A percentile compares a stretch with the other conserved stretches of the same genome.
phyloP scores from a whole-genome alignment of 1,140 invertebrate genomes.

The Diorhabda elongata region DNA sequence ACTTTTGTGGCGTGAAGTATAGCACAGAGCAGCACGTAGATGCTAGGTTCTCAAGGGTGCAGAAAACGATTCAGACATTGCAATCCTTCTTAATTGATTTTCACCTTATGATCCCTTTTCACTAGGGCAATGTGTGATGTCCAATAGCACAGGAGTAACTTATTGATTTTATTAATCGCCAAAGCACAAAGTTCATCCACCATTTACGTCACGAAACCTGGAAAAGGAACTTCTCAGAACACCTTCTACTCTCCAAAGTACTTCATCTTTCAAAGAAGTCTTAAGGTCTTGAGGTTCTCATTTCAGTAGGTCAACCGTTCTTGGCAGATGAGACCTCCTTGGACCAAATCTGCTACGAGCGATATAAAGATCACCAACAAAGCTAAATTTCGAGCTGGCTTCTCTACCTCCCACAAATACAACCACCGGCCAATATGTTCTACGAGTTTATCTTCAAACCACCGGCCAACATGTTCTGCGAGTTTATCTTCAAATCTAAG shows the following conservation, averaged over 20 bases:
- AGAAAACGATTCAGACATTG: slow-evolving; percentile 15
- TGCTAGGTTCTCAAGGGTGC: not conserved
- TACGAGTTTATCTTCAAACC: slow-evolving; percentile 15
- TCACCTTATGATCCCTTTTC: slow-evolving; percentile 18
- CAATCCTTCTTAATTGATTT: slow-evolving; percentile 10
- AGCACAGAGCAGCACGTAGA: slow-evolving; percentile 24
- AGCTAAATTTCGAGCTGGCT: slow-evolving; percentile 8
- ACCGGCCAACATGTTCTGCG: slow-evolving; percentile 6
- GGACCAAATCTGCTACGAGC: slow-evolving; percentile 5
- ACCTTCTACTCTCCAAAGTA: not conserved
- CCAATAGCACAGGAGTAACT: slow-evolving; percentile 17
- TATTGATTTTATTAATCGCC: slow-evolving; percentile 35
- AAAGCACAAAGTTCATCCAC: slow-evolving; percentile 29
- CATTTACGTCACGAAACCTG: slow-evolving; percentile 38
- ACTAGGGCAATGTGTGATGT: not conserved
- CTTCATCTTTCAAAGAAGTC: not conserved
- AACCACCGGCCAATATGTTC: slow-evolving; percentile 9
- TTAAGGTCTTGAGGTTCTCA: slow-evolving; percentile 11
- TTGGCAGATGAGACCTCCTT: slow-evolving; percentile 10
- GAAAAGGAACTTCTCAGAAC: not conserved
- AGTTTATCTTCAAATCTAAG: slow-evolving; percentile 8
- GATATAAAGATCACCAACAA: slow-evolving; percentile 4
- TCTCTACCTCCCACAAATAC: slow-evolving; percentile 11
- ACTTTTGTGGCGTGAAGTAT: slow-evolving; percentile 24
- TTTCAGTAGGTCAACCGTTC: not conserved